Percentiles rank a stretch among this genome's conserved stretches.
These are phyloP conservation scores for Drosophila bocqueti DNA, from an alignment of 1,140 invertebrate species.

Conservation along the genomic window DNA sequence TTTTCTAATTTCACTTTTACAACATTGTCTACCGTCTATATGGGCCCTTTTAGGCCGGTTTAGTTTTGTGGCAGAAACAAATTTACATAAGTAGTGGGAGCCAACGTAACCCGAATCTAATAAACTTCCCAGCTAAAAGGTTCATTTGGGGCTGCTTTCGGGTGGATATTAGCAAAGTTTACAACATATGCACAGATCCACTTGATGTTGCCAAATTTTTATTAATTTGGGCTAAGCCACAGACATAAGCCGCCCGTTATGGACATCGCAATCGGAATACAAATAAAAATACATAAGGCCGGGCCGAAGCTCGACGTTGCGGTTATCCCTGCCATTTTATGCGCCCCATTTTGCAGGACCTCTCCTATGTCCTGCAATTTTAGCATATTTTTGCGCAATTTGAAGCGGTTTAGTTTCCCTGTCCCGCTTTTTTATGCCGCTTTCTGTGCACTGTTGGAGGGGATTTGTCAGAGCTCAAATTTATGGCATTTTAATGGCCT, in stretches of 20 bases:
- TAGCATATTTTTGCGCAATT: conserved; percentile 78
- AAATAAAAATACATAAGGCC: conserved; percentile 46
- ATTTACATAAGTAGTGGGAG: conserved; percentile 67
- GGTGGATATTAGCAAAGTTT: conserved; percentile 61
- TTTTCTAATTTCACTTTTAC: conserved; percentile 76
- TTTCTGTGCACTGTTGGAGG: conserved; percentile 9
- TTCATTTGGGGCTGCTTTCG: conserved; percentile 52
- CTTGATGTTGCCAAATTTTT: conserved; percentile 67
- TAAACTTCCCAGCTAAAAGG: conserved; percentile 68
- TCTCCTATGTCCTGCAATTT: conserved; percentile 50
- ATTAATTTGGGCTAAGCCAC: conserved; percentile 80
- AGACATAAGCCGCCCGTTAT: conserved; percentile 35
- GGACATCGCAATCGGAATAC: conserved; percentile 53
- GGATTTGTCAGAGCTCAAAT: conserved; percentile 74
- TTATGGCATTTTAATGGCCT: conserved; percentile 79
- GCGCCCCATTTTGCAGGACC: conserved; percentile 21
- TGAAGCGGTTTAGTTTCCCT: conserved; percentile 74
- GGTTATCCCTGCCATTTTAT: conserved; percentile 37
- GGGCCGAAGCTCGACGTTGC: conserved; percentile 29
- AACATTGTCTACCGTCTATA: conserved; percentile 33
- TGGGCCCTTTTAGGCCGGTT: conserved; percentile 23
- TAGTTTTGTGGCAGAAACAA: conserved; percentile 33
- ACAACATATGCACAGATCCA: conserved; percentile 75
- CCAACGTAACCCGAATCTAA: conserved; percentile 50
- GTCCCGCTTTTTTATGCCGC: conserved; percentile 34